These are phyloP conservation scores for Typhlichthys subterraneus DNA, from an alignment of 2,797 vertebrate genomes.

Conservation along the genomic window DNA sequence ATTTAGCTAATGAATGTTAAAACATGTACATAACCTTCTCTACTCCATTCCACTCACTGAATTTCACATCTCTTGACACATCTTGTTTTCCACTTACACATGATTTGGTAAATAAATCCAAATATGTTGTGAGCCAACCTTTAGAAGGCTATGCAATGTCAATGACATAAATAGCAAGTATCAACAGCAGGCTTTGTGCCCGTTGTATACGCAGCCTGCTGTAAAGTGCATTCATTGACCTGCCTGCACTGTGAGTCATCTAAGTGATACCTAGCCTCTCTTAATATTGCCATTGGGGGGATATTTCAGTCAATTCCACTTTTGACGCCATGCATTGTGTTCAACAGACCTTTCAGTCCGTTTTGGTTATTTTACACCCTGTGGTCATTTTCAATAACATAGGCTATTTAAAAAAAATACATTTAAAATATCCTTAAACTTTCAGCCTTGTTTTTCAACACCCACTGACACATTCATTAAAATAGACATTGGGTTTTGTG, in stretches of 20 bases:
- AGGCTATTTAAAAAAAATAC: too few relatives aligned
- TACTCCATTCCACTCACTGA: slow-evolving; percentile 6
- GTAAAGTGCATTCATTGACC: slow-evolving; percentile 14
- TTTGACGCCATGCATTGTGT: not conserved
- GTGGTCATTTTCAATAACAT: not conserved
- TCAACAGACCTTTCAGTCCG: not conserved
- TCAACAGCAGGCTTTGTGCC: not conserved
- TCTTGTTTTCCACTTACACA: slow-evolving; percentile 1
- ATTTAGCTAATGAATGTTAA: slow-evolving; percentile 9
- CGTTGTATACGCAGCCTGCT: not conserved
- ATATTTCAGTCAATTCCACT: not conserved
- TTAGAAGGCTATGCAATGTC: too few relatives aligned
- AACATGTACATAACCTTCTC: slow-evolving; percentile 18
- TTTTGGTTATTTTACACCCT: not conserved
- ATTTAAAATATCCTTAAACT: too few relatives aligned
- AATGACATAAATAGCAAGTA: not conserved
- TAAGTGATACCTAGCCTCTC: not conserved
- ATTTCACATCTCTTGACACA: slow-evolving; percentile 10
- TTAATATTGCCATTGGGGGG: slow-evolving; percentile 3
- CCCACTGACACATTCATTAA: not conserved
- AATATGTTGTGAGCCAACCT: not conserved
- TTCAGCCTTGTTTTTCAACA: not conserved
- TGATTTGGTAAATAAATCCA: slow-evolving; percentile 2
- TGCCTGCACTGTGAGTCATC: slow-evolving; percentile 15
- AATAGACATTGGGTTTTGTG: not conserved